phyloP scores from a whole-genome alignment of 2,113 vertebrate species.

The Willisornis vidua region DNA sequence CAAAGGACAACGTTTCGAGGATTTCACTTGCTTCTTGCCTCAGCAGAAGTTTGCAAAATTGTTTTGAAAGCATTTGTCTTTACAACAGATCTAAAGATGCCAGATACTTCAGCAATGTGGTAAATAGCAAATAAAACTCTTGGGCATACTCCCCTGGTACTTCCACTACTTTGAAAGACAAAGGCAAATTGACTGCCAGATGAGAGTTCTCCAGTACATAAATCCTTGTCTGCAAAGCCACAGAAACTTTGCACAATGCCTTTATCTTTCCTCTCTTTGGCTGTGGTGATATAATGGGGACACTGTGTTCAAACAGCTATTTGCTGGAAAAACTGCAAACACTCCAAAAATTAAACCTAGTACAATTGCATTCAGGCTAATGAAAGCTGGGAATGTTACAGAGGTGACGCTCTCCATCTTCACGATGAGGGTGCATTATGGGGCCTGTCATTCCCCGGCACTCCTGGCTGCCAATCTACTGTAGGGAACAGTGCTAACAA shows the following conservation, averaged over 20 bases:
- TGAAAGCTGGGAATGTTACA: conserved; percentile 60
- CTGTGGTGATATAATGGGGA: conserved; percentile 67
- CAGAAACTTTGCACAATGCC: conserved; percentile 66
- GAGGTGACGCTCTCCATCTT: conserved; percentile 69
- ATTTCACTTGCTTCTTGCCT: conserved; percentile 19
- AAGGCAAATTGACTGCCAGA: conserved; percentile 68
- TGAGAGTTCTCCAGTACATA: conserved; percentile 64
- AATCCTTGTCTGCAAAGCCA: conserved; percentile 67
- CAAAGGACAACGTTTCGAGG: conserved; percentile 24
- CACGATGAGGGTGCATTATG: conserved; percentile 41
- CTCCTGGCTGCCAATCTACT: conserved; percentile 66
- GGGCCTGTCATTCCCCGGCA: conserved; percentile 52
- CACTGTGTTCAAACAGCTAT: conserved; percentile 68
- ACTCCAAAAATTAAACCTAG: conserved; percentile 73
- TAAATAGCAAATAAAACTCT: conserved; percentile 67
- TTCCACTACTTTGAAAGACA: conserved; percentile 65
- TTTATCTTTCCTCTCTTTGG: conserved; percentile 68
- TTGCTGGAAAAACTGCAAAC: conserved; percentile 70
- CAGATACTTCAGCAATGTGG: conserved; percentile 42
- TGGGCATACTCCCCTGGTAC: conserved; percentile 29
- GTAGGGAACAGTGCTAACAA: conserved; percentile 32
- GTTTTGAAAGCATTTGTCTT: conserved; percentile 52
- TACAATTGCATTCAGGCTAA: conserved; percentile 68
- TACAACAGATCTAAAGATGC: conserved; percentile 44
- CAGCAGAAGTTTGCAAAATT: conserved; percentile 46